phyloP scores from a whole-genome alignment of 1,140 invertebrate species.

The Lepidostoma basale region DNA sequence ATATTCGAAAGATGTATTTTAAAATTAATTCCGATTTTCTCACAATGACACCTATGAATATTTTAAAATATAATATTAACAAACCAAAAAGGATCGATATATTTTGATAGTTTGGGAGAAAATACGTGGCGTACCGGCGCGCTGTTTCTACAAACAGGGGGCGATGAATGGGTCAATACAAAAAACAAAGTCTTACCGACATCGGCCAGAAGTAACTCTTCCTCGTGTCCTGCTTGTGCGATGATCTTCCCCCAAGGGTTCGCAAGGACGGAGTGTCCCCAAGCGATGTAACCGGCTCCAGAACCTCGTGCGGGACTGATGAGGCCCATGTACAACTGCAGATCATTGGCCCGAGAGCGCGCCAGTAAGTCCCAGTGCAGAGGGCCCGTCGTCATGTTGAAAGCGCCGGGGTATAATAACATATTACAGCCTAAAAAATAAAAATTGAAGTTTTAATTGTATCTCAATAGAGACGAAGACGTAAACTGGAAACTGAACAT shows the following conservation, averaged over 20 bases:
- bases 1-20: too few species aligned
- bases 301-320: constrained; percentile 79
- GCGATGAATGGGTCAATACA: too few species aligned
- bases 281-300: constrained; percentile 80
- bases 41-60: too few species aligned
- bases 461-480: too few species aligned
- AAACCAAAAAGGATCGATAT: too few species aligned
- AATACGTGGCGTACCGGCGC: too few species aligned
- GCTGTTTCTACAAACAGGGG: too few species aligned
- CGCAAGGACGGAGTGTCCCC: constrained; percentile 85
- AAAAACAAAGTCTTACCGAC: constrained; percentile 59
- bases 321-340: constrained; percentile 79
- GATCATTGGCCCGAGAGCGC: constrained; percentile 82
- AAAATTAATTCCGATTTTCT: too few species aligned
- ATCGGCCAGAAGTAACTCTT: constrained; percentile 76
- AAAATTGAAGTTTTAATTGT: too few species aligned
- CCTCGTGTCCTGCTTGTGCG: constrained; percentile 69
- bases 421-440: constrained; percentile 74
- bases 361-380: constrained; percentile 89
- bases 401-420: constrained; percentile 90
- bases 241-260: constrained; percentile 88
- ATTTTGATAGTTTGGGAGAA: too few species aligned
- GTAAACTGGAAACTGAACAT: too few species aligned
- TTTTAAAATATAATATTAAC: too few species aligned
- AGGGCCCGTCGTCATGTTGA: constrained; percentile 95